Percentiles rank a stretch among this genome's conserved stretches.
phyloP scores from a whole-genome alignment of 2,888 invertebrate species.

The Acheta domesticus region DNA sequence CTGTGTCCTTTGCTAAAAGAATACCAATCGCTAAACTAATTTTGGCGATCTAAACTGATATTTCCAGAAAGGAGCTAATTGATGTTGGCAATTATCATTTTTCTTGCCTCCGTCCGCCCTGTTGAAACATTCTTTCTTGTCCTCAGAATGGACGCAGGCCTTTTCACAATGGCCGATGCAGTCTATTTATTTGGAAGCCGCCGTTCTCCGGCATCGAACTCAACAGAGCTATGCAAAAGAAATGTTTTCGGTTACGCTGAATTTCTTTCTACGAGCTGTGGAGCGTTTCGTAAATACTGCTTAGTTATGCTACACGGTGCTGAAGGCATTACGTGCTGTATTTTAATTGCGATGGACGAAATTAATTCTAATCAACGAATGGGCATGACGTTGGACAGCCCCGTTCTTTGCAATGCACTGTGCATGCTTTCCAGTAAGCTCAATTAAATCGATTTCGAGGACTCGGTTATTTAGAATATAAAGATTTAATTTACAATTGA shows the following conservation, averaged over 20 bases:
- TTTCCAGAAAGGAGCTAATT: constrained; percentile 9
- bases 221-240: not conserved
- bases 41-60: constrained; percentile 18
- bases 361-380: too few relatives aligned
- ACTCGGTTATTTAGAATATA: too few relatives aligned
- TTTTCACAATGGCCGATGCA: not conserved
- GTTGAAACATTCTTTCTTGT: not conserved
- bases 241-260: not conserved
- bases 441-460: too few relatives aligned
- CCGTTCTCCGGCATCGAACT: not conserved
- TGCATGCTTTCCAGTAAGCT: too few relatives aligned
- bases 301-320: too few relatives aligned
- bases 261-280: not conserved
- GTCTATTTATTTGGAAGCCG: not conserved
- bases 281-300: too few relatives aligned
- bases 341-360: too few relatives aligned
- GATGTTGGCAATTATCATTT: not conserved
- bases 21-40: not conserved
- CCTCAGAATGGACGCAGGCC: not conserved
- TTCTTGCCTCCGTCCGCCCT: not conserved
- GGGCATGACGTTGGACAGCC: too few relatives aligned
- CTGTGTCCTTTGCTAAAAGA: not conserved
- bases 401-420: too few relatives aligned
- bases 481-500: too few relatives aligned
- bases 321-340: too few relatives aligned